A percentile compares a stretch with the other conserved stretches of the same genome.
These are phyloP conservation scores for Panorpa germanica DNA, from an alignment of 2,888 invertebrate genomes.

Conservation along the genomic window DNA sequence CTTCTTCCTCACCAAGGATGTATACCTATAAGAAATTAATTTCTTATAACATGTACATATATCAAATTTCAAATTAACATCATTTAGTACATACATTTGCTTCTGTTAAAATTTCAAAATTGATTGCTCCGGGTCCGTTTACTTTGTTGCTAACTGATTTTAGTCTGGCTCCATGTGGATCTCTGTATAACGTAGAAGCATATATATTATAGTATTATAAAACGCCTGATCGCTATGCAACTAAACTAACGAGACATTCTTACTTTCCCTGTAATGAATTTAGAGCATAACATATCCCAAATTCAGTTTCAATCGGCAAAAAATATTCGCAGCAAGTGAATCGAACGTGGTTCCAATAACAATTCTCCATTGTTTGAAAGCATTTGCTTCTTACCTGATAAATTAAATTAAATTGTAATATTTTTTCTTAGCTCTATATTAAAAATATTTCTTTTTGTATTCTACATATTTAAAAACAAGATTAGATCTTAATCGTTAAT, in stretches of 20 bases:
- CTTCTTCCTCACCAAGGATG: slow-evolving; percentile 43
- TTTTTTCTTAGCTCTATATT: too few species aligned
- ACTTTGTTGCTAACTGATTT: slow-evolving; percentile 42
- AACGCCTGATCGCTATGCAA: slow-evolving; percentile 1
- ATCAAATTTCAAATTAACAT: slow-evolving; percentile 21
- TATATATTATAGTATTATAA: slow-evolving; percentile 6
- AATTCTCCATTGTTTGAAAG: slow-evolving; percentile 30
- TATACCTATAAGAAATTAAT: slow-evolving; percentile 28
- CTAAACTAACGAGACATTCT: slow-evolving; percentile 1
- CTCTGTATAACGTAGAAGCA: slow-evolving; percentile 19
- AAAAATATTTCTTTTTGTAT: too few species aligned
- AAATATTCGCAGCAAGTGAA: slow-evolving; percentile 50
- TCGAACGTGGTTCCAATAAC: slow-evolving; percentile 36
- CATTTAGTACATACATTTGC: slow-evolving; percentile 17
- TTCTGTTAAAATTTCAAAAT: slow-evolving; percentile 27
- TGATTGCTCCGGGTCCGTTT: slow-evolving; percentile 39
- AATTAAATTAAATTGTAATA: too few species aligned
- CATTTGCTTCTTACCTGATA: slow-evolving; percentile 38
- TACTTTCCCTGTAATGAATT: slow-evolving; percentile 36
- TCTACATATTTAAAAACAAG: too few species aligned
- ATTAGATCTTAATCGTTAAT: too few species aligned
- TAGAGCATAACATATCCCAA: slow-evolving; percentile 44
- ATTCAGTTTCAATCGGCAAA: slow-evolving; percentile 40
- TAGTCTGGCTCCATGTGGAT: slow-evolving; percentile 24
- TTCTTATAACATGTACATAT: slow-evolving; percentile 3